These are phyloP conservation scores for Oryzias dopingdopingensis DNA, from an alignment of 2,797 vertebrate genomes.

Conservation along the genomic window DNA sequence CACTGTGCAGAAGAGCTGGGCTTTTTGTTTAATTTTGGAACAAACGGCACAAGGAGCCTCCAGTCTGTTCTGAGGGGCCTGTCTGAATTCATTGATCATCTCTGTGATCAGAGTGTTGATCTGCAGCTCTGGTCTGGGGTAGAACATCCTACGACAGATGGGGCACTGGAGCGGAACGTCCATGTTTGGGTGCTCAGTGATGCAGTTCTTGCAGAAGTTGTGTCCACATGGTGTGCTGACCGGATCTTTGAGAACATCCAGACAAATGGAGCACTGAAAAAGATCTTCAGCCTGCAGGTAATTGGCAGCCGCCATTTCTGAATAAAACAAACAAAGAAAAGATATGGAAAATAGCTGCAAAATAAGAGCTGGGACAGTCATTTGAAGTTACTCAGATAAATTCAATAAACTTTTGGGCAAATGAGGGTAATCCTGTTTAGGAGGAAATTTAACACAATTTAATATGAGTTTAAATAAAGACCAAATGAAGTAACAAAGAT, in stretches of 20 bases:
- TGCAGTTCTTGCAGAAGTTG: slow-evolving; percentile 17
- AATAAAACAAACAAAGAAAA: too few relatives aligned
- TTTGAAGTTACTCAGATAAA: too few relatives aligned
- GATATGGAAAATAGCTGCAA: too few relatives aligned
- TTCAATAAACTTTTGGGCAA: too few relatives aligned
- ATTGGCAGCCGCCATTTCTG: too few relatives aligned
- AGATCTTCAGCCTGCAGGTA: not conserved
- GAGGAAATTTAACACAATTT: too few relatives aligned
- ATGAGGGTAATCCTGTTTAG: too few relatives aligned
- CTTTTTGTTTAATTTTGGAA: not conserved
- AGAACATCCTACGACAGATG: slow-evolving; percentile 2
- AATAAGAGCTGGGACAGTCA: too few relatives aligned
- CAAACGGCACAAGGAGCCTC: rapidly evolving
- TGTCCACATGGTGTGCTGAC: slow-evolving; percentile 6
- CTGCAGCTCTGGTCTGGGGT: slow-evolving; percentile 10
- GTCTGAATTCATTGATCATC: not conserved
- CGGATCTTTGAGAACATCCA: slow-evolving; percentile 5
- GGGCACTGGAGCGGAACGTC: slow-evolving; percentile 8
- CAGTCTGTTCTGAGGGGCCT: not conserved
- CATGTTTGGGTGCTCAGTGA: not conserved
- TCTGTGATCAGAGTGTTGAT: slow-evolving; percentile 16
- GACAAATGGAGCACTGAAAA: slow-evolving; percentile 2
- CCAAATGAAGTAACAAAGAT: too few relatives aligned
- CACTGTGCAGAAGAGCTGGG: rapidly evolving
- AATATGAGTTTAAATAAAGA: too few relatives aligned